A percentile compares a stretch with the other conserved stretches of the same genome.
Conservation (phyloP, 2,888 invertebrate species). For the Panopea generosa region DNA sequence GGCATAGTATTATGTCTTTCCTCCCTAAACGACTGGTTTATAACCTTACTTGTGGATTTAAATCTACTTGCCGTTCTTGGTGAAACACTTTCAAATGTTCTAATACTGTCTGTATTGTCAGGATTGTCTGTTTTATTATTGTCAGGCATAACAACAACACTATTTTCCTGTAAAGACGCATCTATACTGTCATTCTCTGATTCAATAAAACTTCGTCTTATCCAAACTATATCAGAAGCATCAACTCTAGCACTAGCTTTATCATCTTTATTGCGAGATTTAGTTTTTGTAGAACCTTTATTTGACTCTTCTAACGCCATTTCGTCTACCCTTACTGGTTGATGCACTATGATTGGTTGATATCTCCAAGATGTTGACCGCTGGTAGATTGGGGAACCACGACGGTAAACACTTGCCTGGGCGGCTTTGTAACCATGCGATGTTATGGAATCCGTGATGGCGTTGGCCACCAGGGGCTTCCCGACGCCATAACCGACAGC, state of each 20-base stretch:
- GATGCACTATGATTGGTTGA: too few species aligned
- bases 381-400: conserved; percentile 21
- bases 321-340: background rate
- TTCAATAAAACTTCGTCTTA: conserved; percentile 37
- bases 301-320: background rate
- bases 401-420: background rate
- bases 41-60: conserved; percentile 47
- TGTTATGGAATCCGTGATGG: conserved; percentile 42
- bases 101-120: conserved; percentile 29
- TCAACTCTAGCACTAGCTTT: conserved; percentile 13
- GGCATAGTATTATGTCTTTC: too few species aligned
- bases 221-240: conserved; percentile 38
- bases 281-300: conserved; percentile 8
- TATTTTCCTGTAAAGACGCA: conserved; percentile 19
- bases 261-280: conserved; percentile 7
- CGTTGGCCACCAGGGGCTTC: conserved; percentile 54
- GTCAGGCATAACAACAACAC: too few species aligned
- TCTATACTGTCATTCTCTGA: conserved; percentile 15
- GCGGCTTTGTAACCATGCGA: conserved; percentile 44
- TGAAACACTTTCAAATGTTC: background rate
- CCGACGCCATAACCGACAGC: conserved; percentile 50
- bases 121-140: conserved; percentile 24
- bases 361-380: conserved; percentile 57
- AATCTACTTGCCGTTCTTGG: conserved; percentile 36
- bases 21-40: conserved; percentile 53